Conservation (phyloP, 2,113 vertebrate genomes). For the Pygathrix nemaeus region DNA sequence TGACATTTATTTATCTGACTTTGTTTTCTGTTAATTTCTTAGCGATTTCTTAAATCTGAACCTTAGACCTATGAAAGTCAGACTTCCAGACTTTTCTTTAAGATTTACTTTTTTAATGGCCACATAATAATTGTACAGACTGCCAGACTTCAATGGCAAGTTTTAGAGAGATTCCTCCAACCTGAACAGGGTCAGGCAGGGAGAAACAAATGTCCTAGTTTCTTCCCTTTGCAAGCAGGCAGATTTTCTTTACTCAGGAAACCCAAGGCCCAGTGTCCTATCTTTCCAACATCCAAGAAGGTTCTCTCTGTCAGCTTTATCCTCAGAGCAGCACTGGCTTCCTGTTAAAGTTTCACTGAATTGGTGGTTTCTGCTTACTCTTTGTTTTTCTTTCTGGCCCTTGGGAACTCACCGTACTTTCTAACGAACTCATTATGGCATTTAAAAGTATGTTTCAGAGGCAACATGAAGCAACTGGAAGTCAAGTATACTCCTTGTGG, state of each 20-base stretch:
- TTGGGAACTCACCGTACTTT: background rate
- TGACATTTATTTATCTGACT: background rate
- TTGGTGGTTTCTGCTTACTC: background rate
- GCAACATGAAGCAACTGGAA: background rate
- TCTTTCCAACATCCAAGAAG: background rate
- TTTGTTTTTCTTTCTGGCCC: background rate
- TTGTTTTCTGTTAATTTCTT: background rate
- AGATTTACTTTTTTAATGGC: background rate
- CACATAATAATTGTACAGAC: background rate
- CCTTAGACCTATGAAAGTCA: background rate
- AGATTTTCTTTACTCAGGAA: background rate
- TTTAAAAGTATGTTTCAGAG: background rate
- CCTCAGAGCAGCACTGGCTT: background rate
- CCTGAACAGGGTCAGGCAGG: background rate
- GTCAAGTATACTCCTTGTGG: background rate
- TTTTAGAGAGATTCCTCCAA: background rate
- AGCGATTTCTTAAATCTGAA: background rate
- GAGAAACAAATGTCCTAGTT: background rate
- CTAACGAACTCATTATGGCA: background rate
- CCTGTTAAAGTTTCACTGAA: constrained; percentile 22
- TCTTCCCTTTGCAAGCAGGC: background rate
- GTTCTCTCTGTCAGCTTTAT: background rate
- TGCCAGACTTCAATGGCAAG: background rate
- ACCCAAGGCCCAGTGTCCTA: background rate
- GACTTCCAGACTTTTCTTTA: background rate